Conservation (phyloP, 2,888 invertebrate genomes). For the Mantis religiosa region DNA sequence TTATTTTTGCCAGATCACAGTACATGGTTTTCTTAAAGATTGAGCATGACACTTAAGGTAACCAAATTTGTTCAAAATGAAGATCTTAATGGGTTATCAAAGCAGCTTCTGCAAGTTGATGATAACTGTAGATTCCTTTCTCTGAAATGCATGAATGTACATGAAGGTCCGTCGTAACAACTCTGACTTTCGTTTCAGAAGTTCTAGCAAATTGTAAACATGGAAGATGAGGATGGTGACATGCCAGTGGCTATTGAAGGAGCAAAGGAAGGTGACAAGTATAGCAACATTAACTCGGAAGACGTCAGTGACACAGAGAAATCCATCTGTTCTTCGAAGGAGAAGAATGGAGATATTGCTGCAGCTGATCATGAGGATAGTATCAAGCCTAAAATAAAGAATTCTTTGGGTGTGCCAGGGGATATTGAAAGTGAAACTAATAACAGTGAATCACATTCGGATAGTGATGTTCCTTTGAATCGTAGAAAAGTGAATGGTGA, state of each 20-base stretch:
- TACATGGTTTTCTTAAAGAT: not conserved
- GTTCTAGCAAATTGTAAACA: not conserved
- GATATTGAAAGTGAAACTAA: not conserved
- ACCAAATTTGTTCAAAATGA: not conserved
- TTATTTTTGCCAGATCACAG: not conserved
- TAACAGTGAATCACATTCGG: not conserved
- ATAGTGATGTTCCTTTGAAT: slow-evolving; percentile 13
- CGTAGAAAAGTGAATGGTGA: slow-evolving; percentile 26
- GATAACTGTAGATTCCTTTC: not conserved
- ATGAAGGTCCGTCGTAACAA: not conserved
- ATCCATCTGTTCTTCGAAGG: not conserved
- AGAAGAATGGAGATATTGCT: not conserved
- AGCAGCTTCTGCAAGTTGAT: not conserved
- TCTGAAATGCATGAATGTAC: not conserved
- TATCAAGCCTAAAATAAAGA: not conserved
- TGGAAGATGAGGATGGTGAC: slow-evolving; percentile 16
- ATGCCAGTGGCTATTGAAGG: slow-evolving; percentile 1
- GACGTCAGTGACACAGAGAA: not conserved
- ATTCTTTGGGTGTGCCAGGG: not conserved
- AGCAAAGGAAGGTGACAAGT: not conserved
- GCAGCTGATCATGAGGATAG: not conserved
- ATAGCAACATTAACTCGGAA: not conserved
- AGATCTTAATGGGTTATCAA: not conserved
- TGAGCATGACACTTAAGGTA: not conserved
- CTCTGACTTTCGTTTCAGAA: not conserved